These are phyloP conservation scores for Thera obeliscata DNA, from an alignment of 2,888 invertebrate genomes.

Conservation along the genomic window DNA sequence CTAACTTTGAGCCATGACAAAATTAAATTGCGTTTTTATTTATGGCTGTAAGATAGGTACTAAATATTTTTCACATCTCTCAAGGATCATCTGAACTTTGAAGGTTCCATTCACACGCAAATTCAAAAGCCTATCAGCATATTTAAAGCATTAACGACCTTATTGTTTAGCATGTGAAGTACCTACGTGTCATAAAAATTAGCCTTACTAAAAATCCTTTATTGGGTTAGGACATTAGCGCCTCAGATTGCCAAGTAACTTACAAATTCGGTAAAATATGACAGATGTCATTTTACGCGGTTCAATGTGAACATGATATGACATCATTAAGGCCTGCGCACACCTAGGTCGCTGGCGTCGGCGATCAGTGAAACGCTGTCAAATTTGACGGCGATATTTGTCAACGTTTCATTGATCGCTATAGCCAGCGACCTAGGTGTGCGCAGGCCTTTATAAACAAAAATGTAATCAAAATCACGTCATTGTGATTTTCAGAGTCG, in stretches of 20 bases:
- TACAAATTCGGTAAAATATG: constrained; percentile 28
- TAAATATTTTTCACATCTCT: constrained; percentile 54
- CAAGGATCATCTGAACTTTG: constrained; percentile 50
- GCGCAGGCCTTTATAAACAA: too few species aligned
- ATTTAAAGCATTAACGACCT: constrained; percentile 4
- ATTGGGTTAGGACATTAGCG: constrained; percentile 37
- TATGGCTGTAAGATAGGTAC: background rate
- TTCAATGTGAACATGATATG: constrained; percentile 29
- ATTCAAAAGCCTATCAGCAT: background rate
- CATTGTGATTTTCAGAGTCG: constrained; percentile 23
- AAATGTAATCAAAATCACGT: constrained; percentile 30
- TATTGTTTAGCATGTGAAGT: constrained; percentile 12
- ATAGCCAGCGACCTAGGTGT: too few species aligned
- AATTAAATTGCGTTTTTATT: too few species aligned
- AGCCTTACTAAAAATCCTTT: constrained; percentile 20
- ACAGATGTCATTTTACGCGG: constrained; percentile 17
- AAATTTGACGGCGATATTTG: too few species aligned
- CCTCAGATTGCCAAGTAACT: constrained; percentile 45
- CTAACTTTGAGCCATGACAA: too few species aligned
- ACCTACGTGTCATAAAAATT: constrained; percentile 1
- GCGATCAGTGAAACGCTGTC: too few species aligned
- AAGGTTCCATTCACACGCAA: constrained; percentile 16
- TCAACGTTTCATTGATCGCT: too few species aligned
- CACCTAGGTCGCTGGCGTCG: too few species aligned
- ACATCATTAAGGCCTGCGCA: too few species aligned